phyloP scores from a whole-genome alignment of 92 coral and sea anemone genomes.

The Phymanthus crucifer region DNA sequence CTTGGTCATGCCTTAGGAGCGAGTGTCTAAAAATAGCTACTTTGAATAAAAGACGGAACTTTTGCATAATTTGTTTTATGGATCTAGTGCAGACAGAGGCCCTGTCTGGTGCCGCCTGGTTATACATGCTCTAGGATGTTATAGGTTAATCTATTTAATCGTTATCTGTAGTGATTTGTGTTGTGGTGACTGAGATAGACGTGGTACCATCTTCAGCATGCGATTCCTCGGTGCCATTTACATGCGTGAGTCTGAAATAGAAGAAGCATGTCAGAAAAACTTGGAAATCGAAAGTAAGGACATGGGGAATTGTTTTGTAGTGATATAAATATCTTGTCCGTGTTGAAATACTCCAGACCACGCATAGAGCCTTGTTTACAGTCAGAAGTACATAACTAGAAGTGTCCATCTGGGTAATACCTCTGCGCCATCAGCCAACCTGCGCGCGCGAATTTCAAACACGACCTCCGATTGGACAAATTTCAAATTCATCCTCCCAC shows the following conservation, averaged over 20 bases:
- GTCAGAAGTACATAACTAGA: no score
- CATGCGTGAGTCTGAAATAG: not conserved
- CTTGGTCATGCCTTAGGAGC: not conserved
- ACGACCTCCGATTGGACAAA: no score
- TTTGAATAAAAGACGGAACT: not conserved
- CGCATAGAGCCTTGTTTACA: no score
- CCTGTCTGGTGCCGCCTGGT: not conserved
- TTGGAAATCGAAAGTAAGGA: not conserved
- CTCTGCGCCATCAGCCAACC: no score
- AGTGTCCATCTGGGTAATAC: no score
- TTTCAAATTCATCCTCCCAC: no score
- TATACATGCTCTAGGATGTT: not conserved
- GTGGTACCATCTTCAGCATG: not conserved
- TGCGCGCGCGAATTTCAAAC: no score
- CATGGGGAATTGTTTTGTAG: not conserved
- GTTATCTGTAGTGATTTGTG: slow-evolving; percentile 17
- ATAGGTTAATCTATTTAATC: not conserved
- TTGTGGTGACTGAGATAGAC: slow-evolving; percentile 16
- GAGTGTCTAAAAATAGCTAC: not conserved
- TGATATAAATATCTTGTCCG: no score
- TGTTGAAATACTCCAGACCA: no score
- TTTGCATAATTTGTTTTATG: not conserved
- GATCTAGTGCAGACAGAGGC: not conserved
- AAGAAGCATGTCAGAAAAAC: not conserved
- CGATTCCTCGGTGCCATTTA: not conserved